Evolutionary conservation across 1,140 invertebrate genomes (phyloP).

Genomic region (Neodiprion virginianus): DNA sequence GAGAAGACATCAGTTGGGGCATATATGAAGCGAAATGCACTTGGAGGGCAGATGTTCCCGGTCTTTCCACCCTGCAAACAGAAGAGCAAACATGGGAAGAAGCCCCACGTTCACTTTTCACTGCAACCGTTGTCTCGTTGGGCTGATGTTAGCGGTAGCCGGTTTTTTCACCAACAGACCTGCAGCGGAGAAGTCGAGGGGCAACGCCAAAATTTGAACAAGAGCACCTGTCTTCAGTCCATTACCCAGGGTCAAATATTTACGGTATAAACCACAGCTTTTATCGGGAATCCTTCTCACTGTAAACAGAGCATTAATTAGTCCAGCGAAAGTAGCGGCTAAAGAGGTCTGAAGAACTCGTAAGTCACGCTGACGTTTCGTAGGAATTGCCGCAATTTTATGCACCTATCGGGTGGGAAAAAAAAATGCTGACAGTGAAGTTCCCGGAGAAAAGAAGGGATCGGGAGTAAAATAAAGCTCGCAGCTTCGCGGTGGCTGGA

Average conservation of each 20-base stretch:
- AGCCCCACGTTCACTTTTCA: too few relatives aligned
- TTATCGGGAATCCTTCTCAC: background rate
- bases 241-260: constrained; percentile 8
- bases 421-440: too few relatives aligned
- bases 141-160: background rate
- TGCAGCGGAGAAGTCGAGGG: background rate
- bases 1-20: too few relatives aligned
- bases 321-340: background rate
- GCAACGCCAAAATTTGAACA: constrained; percentile 10
- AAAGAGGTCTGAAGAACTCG: background rate
- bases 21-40: background rate
- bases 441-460: background rate
- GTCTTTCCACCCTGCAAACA: constrained; percentile 3
- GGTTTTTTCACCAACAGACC: background rate
- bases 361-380: background rate
- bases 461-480: background rate
- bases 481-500: background rate
- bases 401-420: too few relatives aligned
- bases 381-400: background rate
- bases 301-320: constrained; percentile 11
- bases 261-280: background rate
- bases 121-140: background rate
- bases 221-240: constrained; percentile 4
- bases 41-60: constrained; percentile 9
- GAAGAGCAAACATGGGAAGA: background rate